phyloP scores from a whole-genome alignment of 2,113 vertebrate species.

The Bubo blakistoni region DNA sequence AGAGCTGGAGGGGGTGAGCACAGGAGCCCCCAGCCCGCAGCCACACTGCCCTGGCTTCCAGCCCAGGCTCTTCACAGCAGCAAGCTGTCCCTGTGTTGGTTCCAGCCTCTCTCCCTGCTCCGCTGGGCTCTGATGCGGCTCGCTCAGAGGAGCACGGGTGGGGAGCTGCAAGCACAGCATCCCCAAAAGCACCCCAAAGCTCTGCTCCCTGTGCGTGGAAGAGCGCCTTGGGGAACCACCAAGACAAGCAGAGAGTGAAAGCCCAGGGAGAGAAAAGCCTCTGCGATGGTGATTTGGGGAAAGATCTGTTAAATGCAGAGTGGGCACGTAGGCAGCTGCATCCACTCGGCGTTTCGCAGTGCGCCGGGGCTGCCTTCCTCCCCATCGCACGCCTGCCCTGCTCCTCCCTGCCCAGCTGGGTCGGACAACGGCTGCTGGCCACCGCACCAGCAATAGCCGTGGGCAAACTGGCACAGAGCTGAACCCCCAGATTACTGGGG shows the following conservation, averaged over 20 bases:
- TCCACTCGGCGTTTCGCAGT: accelerated
- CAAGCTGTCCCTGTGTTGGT: accelerated
- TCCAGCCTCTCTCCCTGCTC: background rate
- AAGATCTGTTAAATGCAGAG: background rate
- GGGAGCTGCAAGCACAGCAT: background rate
- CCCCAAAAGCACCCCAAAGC: background rate
- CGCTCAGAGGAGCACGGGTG: background rate
- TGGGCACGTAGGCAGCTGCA: background rate
- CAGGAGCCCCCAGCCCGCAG: background rate
- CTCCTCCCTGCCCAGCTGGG: background rate
- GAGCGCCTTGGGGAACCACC: accelerated
- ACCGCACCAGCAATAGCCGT: accelerated
- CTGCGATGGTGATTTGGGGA: background rate
- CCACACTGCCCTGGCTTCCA: background rate
- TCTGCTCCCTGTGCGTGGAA: background rate
- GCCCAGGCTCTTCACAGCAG: background rate
- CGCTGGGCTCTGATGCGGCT: background rate
- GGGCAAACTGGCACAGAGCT: accelerated
- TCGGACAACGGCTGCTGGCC: accelerated
- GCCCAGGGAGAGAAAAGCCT: background rate
- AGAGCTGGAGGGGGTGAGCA: accelerated
- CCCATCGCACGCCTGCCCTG: accelerated
- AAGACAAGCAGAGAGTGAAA: accelerated
- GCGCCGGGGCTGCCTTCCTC: background rate
- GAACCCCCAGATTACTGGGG: accelerated